Conservation (phyloP, 2,888 invertebrate genomes). For the Drosophila putrida region DNA sequence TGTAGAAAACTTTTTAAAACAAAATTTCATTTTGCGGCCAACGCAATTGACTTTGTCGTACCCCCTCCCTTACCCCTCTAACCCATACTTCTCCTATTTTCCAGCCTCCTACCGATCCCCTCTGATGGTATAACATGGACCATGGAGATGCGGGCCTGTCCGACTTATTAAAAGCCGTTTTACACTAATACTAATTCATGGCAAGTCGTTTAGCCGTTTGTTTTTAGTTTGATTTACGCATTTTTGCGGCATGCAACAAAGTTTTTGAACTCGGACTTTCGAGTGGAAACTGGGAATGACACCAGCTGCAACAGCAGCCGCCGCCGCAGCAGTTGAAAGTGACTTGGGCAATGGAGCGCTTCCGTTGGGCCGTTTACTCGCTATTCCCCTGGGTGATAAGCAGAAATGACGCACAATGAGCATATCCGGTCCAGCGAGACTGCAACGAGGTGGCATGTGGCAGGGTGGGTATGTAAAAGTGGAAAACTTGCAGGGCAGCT, state of each 20-base stretch:
- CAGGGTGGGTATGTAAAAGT: not conserved
- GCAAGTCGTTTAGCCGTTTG: slow-evolving; percentile 39
- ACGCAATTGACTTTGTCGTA: slow-evolving; percentile 72
- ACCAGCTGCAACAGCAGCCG: slow-evolving; percentile 24
- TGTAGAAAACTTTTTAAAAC: slow-evolving; percentile 61
- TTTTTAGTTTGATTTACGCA: slow-evolving; percentile 74
- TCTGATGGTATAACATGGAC: not conserved
- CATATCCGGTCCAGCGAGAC: slow-evolving; percentile 56
- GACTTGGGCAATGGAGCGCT: slow-evolving; percentile 58
- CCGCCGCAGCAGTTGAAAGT: slow-evolving; percentile 9
- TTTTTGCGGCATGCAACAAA: slow-evolving; percentile 48
- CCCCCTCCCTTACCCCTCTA: not conserved
- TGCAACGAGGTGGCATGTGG: slow-evolving; percentile 36
- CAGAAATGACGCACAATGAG: slow-evolving; percentile 69
- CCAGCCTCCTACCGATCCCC: too few relatives aligned
- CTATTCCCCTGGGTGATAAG: slow-evolving; percentile 64
- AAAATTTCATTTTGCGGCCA: slow-evolving; percentile 70
- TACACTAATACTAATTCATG: slow-evolving; percentile 65
- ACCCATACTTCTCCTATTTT: not conserved
- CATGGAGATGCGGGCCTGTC: slow-evolving; percentile 48
- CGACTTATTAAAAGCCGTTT: slow-evolving; percentile 63
- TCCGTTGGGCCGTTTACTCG: slow-evolving; percentile 41
- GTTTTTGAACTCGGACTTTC: slow-evolving; percentile 8
- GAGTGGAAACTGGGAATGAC: slow-evolving; percentile 12
- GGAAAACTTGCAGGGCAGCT: not conserved